Percentiles rank a stretch among this genome's conserved stretches.
Conservation (phyloP, 1,140 invertebrate genomes). For the Zaprionus ghesquierei region DNA sequence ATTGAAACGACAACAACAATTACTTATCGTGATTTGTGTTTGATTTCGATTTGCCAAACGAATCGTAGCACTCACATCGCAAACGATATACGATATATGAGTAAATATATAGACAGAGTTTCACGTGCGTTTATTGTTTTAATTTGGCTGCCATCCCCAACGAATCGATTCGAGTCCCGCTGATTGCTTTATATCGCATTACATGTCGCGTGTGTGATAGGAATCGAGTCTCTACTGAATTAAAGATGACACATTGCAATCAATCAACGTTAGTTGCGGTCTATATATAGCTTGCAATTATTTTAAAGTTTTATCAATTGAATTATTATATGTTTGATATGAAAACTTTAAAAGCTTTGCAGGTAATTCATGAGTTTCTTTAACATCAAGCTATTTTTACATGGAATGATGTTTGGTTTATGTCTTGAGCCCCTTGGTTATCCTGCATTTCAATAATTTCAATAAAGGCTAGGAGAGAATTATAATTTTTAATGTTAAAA, state of each 20-base stretch:
- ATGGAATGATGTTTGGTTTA: no score
- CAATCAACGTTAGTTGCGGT: neutral
- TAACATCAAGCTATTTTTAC: no score
- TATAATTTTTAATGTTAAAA: no score
- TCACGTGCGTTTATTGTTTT: conserved; percentile 34
- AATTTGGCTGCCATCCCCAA: conserved; percentile 5
- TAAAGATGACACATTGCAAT: neutral
- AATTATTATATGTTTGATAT: no score
- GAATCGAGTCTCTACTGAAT: conserved; percentile 16
- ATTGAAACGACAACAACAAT: conserved; percentile 10
- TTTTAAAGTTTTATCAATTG: neutral
- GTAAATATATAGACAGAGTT: neutral
- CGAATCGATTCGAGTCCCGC: neutral
- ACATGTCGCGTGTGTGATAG: conserved; percentile 2
- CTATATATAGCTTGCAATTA: neutral
- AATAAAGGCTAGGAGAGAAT: no score
- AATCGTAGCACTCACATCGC: neutral
- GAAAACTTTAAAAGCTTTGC: no score
- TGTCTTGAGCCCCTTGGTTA: no score
- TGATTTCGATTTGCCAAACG: conserved; percentile 5
- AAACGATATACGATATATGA: neutral
- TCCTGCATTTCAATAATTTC: no score
- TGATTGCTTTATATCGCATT: conserved; percentile 5
- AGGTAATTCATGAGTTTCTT: no score
- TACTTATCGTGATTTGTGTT: conserved; percentile 31